Base-by-base conservation (phyloP, 1,140 invertebrate genomes). In the Aleiodes sp. region DNA sequence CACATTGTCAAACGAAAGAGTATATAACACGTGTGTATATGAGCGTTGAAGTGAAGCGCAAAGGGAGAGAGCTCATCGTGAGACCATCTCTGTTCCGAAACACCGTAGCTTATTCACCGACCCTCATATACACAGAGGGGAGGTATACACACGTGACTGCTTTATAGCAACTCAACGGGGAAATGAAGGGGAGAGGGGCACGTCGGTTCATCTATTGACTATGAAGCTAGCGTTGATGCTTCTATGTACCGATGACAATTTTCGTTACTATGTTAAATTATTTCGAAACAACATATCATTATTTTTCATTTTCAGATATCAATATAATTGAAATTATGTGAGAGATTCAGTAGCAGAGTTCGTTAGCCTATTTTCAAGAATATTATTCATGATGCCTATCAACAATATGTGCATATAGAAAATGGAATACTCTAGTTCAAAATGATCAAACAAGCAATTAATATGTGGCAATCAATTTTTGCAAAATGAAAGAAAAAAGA, bases 21-120 rank as follows among this genome's bases (percentile, higher is more conserved):
- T 39, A 63, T 33, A 37, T n/a, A 35, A 14, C 19, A 43, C 60
- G 31, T 35, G 24, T 35, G 62, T 65, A n/a, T 31, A 31, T 59
- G 28, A 8, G 12, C 28, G 12, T 12, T 31, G 26, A 59, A 59
- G 56, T 59, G 43, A 41, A 68, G 65, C 19, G 62, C 10, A 29
- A 26, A 43, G 56, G 43, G 61, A 37, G 46, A 26, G 43, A 74
- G 72, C 77, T 74, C 78, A 79, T 80, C 78, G 77, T 80, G 78
- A 80, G 78, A 80, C 73, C 76, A 79, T 79, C 77, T 78, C 78
- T 75, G 72, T 74, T 75, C 61, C 71, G 75, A 80, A 79, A 78
- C 72, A 74, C 74, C 71, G 63, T 75, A 63, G 68, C 70, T 62
- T 68, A 72, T 76, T 73, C 68, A 74, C 35, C 43, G 43, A 72